Evolutionary conservation across 1,140 invertebrate genomes (phyloP).

Genomic region (Drosophila cardini): DNA sequence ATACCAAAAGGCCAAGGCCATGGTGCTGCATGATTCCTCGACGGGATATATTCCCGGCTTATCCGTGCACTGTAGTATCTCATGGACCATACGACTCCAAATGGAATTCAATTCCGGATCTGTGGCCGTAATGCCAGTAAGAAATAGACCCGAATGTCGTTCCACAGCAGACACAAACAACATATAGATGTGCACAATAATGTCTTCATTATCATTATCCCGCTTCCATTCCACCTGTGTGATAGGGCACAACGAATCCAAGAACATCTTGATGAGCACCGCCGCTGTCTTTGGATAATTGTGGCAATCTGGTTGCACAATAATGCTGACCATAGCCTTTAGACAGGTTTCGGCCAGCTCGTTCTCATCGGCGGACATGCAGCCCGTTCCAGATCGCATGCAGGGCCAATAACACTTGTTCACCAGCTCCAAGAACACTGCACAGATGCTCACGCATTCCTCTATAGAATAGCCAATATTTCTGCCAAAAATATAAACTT

Average conservation of each 20-base stretch:
- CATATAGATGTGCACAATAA: constrained; percentile 87
- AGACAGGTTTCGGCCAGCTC: constrained; percentile 87
- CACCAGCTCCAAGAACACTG: constrained; percentile 74
- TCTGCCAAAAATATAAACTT: constrained; percentile 18
- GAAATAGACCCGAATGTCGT: constrained; percentile 87
- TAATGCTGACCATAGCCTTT: constrained; percentile 87
- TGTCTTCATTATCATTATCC: constrained; percentile 85
- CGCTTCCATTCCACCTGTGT: constrained; percentile 83
- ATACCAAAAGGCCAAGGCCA: constrained; percentile 96
- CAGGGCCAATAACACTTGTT: constrained; percentile 84
- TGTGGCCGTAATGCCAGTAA: constrained; percentile 85
- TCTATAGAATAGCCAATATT: constrained; percentile 85
- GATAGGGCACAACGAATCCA: constrained; percentile 75
- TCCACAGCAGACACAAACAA: constrained; percentile 88
- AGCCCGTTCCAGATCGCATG: constrained; percentile 78
- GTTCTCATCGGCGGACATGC: constrained; percentile 85
- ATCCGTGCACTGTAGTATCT: constrained; percentile 90
- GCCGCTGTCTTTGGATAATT: constrained; percentile 86
- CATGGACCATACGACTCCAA: constrained; percentile 85
- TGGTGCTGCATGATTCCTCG: constrained; percentile 92
- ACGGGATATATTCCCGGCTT: constrained; percentile 93
- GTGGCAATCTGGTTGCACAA: constrained; percentile 86
- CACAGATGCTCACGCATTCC: constrained; percentile 77
- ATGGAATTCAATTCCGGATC: constrained; percentile 83
- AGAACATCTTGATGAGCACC: constrained; percentile 85